phyloP scores from a whole-genome alignment of 2,113 vertebrate species.

The Agapornis roseicollis region DNA sequence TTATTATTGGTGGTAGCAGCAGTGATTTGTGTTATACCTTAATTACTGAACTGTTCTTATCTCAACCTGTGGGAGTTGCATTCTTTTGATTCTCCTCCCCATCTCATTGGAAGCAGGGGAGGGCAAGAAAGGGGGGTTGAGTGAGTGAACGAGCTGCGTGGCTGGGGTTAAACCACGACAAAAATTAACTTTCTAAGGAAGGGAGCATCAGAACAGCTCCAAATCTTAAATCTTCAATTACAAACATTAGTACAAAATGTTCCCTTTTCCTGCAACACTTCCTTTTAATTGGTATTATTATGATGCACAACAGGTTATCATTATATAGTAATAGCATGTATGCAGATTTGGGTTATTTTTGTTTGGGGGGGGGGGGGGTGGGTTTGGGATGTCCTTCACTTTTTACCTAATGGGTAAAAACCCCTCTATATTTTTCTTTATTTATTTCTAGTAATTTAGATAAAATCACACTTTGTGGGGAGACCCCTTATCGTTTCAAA shows the following conservation, averaged over 20 bases:
- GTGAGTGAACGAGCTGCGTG: too few species aligned
- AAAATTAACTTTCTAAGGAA: conserved; percentile 9
- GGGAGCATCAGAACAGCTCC: not conserved
- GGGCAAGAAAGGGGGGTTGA: too few species aligned
- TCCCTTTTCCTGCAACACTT: not conserved
- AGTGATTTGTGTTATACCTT: too few species aligned
- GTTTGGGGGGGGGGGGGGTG: not conserved
- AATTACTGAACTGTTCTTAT: too few species aligned
- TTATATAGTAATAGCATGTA: not conserved
- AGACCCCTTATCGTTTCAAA: not conserved
- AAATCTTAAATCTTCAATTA: not conserved
- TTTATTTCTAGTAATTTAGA: not conserved
- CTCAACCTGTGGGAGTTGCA: too few species aligned
- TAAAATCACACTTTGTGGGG: not conserved
- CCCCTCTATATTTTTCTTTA: not conserved
- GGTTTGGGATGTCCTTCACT: not conserved
- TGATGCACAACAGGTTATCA: not conserved
- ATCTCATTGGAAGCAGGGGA: too few species aligned
- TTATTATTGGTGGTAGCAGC: too few species aligned
- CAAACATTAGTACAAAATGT: not conserved
- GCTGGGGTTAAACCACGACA: too few species aligned
- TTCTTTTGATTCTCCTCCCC: too few species aligned
- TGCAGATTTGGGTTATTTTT: not conserved
- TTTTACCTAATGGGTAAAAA: not conserved
- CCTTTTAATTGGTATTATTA: not conserved